Base-by-base conservation (phyloP, 2,888 invertebrate genomes). In the Latrodectus hesperus region DNA sequence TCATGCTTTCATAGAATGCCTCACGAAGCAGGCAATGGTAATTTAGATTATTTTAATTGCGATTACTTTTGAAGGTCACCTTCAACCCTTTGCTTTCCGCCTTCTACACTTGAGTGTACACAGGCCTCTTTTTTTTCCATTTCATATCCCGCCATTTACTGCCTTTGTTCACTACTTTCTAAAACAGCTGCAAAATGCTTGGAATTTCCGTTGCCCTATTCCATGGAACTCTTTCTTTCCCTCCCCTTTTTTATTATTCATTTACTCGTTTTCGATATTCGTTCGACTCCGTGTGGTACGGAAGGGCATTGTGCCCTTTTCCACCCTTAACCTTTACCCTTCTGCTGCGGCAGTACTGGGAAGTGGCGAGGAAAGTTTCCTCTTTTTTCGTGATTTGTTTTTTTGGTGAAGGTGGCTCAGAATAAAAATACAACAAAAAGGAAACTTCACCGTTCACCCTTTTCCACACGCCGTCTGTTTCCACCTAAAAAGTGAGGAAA, bases 31-130 rank as follows among this genome's bases (percentile, higher is more conserved):
- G 38, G 38, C 38, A 38, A 38, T 38, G 38, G 6, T 38, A 38
- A 38, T 38, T 38, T 38, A 38, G 38, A 38, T 38, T 38, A 38
- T 38, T 38, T 38, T 38, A 38, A 38, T 38, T 38, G 6, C 38
- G 38, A 75, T 67, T 71, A 38, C n/a, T 17, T 55, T 6, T 60
- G 81, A 86, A 86, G 81, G 86, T 86, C 81, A 86, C 86, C 76
- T 80, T 81, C 72, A 86, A 86, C 86, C 86, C 81, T 86, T 86
- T 86, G 55, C 81, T 86, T 86, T 81, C 81, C 86, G 80, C 76
- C 76, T 86, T 81, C 14, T 72, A 76, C 86, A 86, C 86, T 81
- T 86, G 86, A 86, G 86, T 70, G 55, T 52, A 49, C 51, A 38
- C n/a, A 9, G 67, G 76, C 22, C 49, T 12, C 3, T 75, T 77